Evolutionary conservation across 2,797 vertebrate species (phyloP), one percentile per base, ranked within the genome.

Genomic region (Phyllotis vaccarum): DNA sequence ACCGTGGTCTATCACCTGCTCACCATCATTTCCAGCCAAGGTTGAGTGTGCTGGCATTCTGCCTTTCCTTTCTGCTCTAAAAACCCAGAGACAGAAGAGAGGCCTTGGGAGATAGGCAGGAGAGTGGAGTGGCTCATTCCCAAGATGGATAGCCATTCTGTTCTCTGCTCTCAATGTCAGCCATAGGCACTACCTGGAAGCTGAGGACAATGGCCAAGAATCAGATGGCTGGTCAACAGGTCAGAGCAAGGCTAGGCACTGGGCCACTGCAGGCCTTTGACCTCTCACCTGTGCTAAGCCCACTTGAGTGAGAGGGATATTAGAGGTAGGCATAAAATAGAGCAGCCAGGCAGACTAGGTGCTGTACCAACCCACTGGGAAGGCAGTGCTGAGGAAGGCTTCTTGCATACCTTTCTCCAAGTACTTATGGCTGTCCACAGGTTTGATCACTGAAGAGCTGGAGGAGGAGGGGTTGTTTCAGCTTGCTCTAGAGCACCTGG

Each of bases 1-100:
- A 64, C 37, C 3, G 8, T 64, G 56, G 31, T 79, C 78, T 98
- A 98, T 91, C 96, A 95, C 0, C 24, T 98, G 24, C 14, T 99
- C 93, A 96, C 98, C 97, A 96, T 98, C 76, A 58, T 98, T 89
- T 96, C 98, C 17, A 95, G 97, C 81, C 98, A 94, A 27, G 98
- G 99, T 99, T 99, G 94, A 95, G 60, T 66, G 78, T 74, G 43
- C 40, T 3, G 13, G 27, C n/a, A 46, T 9, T 62, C 3, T 3
- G 34, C 1, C 40, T 88, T 4, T 19, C 40, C 76, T 56, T 52
- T 17, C 31, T 37, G n/a, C 29, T 22, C 34, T 72, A 70, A 40
- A 40, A n/a, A 62, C 34, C 70, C 34, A 19, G 75, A n/a, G 3
- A 21, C 8, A 10, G 91, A 19, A 49, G 3, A 17, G 0, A 54